Conservation (phyloP, 1,140 invertebrate species). For the Drosophila bipectinata region DNA sequence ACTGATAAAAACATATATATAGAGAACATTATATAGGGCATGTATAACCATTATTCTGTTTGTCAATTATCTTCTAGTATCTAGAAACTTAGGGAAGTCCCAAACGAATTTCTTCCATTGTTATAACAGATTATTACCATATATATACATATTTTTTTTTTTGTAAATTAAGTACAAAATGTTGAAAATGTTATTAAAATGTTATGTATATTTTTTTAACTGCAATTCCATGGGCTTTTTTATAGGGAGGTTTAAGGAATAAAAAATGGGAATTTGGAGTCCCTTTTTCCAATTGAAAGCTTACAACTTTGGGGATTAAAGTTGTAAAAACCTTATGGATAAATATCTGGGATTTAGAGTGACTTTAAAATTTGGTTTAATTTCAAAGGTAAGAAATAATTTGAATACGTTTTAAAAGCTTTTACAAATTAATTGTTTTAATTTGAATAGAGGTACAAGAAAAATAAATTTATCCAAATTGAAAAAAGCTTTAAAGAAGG, state of each 20-base stretch:
- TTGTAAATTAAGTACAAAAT: conserved; percentile 20
- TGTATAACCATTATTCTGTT: conserved; percentile 12
- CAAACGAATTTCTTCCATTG: conserved; percentile 39
- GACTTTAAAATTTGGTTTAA: no score
- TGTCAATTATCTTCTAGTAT: conserved; percentile 63
- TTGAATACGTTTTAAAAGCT: no score
- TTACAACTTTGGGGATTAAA: no score
- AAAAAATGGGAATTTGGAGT: neutral
- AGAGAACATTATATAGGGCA: neutral
- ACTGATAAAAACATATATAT: neutral
- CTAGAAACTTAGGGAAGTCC: conserved; percentile 56
- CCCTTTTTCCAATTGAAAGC: no score
- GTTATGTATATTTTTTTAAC: conserved; percentile 23
- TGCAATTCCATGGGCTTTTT: neutral
- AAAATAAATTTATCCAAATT: no score
- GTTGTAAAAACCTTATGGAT: no score
- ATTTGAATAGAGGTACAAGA: no score
- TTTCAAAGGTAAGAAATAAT: no score
- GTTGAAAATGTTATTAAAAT: conserved; percentile 33
- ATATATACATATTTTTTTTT: conserved; percentile 19
- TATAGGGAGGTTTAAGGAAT: neutral
- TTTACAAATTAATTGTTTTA: no score
- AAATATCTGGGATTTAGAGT: no score
- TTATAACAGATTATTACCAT: conserved; percentile 10
- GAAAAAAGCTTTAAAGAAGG: no score